Evolutionary conservation across 2,888 invertebrate genomes (phyloP).

Genomic region (Flexamia atlantica): DNA sequence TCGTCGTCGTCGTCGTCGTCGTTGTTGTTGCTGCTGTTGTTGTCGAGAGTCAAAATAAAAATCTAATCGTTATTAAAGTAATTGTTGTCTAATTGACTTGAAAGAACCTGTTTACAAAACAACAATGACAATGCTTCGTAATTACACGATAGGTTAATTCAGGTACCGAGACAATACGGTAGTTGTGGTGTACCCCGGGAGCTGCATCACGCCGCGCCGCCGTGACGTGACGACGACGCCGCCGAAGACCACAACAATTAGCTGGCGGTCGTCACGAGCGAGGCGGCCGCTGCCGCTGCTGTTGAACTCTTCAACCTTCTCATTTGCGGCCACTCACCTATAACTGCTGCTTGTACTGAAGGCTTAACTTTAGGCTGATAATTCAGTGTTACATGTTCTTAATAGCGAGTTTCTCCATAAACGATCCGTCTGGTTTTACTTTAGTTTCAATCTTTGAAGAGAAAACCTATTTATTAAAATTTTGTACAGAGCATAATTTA

Average conservation of each 20-base stretch:
- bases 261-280: constrained; percentile 22
- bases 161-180: not conserved
- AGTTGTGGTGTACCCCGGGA: not conserved
- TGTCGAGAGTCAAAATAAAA: too few species aligned
- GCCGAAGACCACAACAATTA: constrained; percentile 23
- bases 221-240: not conserved
- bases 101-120: not conserved
- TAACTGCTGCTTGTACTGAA: not conserved
- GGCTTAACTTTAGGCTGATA: too few species aligned
- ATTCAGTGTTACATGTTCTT: too few species aligned
- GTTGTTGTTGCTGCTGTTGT: too few species aligned
- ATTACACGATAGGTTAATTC: not conserved
- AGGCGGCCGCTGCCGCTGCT: not conserved
- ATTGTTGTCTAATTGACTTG: too few species aligned
- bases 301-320: constrained; percentile 35
- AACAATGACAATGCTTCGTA: not conserved
- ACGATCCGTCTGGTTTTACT: too few species aligned
- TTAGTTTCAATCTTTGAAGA: too few species aligned
- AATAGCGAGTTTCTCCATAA: too few species aligned
- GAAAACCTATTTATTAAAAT: too few species aligned
- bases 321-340: not conserved
- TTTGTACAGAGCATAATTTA: too few species aligned
- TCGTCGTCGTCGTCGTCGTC: too few species aligned
- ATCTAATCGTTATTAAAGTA: too few species aligned
- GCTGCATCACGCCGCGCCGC: not conserved